Percentiles rank a stretch among this genome's conserved stretches.
Evolutionary conservation across 2,113 vertebrate species (phyloP).

Genomic region (Nycticebus coucang): DNA sequence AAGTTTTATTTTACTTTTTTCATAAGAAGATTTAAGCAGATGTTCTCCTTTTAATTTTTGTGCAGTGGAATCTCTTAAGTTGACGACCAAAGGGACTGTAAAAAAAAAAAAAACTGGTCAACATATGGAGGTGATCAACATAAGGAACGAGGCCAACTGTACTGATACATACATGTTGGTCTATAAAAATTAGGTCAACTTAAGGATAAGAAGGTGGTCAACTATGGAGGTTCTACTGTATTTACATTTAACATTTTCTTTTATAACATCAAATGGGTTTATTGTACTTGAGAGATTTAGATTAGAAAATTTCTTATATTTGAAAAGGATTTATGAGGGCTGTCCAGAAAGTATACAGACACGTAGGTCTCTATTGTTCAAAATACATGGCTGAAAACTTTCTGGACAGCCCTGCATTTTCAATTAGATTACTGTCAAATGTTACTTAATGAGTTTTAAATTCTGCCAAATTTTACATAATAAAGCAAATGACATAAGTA

Average conservation of each 20-base stretch:
- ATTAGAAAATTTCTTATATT: background rate
- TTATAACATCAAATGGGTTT: background rate
- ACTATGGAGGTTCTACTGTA: background rate
- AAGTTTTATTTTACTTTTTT: conserved; percentile 18
- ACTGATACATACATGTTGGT: no score
- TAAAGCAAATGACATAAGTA: conserved; percentile 76
- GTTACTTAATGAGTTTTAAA: background rate
- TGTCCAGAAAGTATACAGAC: no score
- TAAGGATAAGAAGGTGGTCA: no score
- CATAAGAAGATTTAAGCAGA: conserved; percentile 17
- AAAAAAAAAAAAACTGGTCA: no score
- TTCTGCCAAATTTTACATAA: background rate
- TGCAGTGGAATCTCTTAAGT: no score
- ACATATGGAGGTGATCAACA: no score
- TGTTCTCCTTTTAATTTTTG: background rate
- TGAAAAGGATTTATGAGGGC: background rate
- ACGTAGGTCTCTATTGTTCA: no score
- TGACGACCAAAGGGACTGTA: no score
- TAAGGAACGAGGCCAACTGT: no score
- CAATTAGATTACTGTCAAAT: background rate
- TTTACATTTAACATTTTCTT: background rate
- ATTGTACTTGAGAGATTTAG: background rate
- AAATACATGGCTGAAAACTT: no score
- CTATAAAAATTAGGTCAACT: no score
- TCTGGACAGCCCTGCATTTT: background rate